phyloP scores from a whole-genome alignment of 2,113 vertebrate species.

The Phainopepla nitens region DNA sequence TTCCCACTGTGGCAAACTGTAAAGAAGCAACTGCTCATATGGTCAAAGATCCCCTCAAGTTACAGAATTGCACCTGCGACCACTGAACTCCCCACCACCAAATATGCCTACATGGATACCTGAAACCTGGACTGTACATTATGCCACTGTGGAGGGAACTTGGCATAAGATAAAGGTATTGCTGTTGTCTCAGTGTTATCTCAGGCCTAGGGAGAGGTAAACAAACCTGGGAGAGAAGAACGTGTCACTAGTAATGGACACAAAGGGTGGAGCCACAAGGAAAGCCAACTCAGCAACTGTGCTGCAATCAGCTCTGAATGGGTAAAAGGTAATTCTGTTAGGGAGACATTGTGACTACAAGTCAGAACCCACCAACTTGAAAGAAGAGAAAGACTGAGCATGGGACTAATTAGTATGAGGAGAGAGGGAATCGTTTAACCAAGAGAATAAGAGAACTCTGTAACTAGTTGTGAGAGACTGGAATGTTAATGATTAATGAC shows the following conservation, averaged over 20 bases:
- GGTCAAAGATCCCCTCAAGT: neutral
- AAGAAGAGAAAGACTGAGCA: neutral
- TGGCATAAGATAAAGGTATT: neutral
- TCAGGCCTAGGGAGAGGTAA: neutral
- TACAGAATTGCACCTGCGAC: accelerated
- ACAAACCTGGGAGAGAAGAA: neutral
- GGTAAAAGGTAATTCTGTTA: neutral
- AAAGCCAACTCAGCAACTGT: neutral
- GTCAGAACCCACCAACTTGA: neutral
- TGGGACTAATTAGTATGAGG: neutral
- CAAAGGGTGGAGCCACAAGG: neutral
- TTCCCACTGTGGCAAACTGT: neutral
- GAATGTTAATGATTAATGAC: neutral
- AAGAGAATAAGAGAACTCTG: neutral
- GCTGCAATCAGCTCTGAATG: neutral
- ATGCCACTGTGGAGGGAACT: neutral
- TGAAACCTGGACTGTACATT: neutral
- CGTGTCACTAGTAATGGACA: neutral
- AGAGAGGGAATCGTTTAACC: neutral
- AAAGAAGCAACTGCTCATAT: neutral
- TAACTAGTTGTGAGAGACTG: neutral
- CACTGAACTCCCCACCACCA: accelerated
- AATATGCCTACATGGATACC: neutral
- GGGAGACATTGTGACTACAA: neutral
- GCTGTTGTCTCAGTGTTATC: neutral